Evolutionary conservation across 2,888 invertebrate species (phyloP), one percentile per base, ranked within the genome.

Genomic region (Schizotus pectinicornis): DNA sequence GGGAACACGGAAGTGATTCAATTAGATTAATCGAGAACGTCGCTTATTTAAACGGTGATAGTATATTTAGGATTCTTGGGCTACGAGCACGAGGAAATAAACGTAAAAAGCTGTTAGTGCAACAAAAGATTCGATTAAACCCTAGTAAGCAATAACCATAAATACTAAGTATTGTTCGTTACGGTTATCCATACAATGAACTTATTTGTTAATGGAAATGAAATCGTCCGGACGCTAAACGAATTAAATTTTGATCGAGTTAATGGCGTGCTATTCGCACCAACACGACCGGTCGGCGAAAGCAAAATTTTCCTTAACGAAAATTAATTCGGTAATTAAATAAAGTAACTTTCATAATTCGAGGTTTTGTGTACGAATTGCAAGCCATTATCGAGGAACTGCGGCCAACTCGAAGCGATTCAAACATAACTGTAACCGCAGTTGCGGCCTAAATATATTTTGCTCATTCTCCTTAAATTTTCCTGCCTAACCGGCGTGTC

Each of bases 161-260:
- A 60, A 57, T 43, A 48, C 33, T 35, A n/a, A n/a, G n/a, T n/a
- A 65, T 59, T 58, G 63, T 61, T 62, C 43, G 52, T 52, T 56
- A 38, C 62, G 62, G 61, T 62, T 60, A 59, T 57, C 53, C 59
- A 56, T 57, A 61, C 59, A 64, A 64, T 61, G 63, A 60, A 69
- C 68, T 70, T 71, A 69, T 69, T 71, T 69, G 71, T 69, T 70
- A 70, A 71, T 71, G 70, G 71, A 70, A 71, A 70, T 69, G 68
- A 71, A 70, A 71, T 71, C 65, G 69, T 67, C 70, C 65, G 66
- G 61, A 65, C 68, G 56, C 65, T 71, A 71, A 71, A 58, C 61
- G 67, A 63, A 71, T 71, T 71, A 70, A 70, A 69, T 66, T 69
- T 70, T 68, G 67, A 68, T 71, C 68, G 70, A 67, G 69, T 67